phyloP scores from a whole-genome alignment of 2,888 invertebrate species.

The Cheilosia vulpina region DNA sequence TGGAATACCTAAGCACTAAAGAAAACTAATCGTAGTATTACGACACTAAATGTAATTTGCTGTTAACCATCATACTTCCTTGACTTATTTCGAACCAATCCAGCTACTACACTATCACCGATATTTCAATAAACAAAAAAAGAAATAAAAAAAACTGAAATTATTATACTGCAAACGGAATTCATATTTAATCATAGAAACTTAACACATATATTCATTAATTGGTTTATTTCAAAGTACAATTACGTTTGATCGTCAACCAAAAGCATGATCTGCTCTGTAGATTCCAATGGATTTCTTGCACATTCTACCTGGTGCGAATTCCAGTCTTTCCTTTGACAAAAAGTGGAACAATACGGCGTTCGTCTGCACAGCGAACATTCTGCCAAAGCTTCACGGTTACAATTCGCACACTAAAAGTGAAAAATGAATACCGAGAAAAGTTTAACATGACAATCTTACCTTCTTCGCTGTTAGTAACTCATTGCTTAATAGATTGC shows the following conservation, averaged over 20 bases:
- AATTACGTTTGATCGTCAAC: slow-evolving; percentile 88
- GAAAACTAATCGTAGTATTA: too few relatives aligned
- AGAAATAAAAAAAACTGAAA: too few relatives aligned
- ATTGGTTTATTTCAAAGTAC: background rate
- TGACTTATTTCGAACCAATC: too few relatives aligned
- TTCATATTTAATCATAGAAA: too few relatives aligned
- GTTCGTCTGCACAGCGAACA: slow-evolving; percentile 94
- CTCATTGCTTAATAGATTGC: slow-evolving; percentile 83
- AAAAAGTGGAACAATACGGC: slow-evolving; percentile 95
- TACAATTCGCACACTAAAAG: slow-evolving; percentile 93
- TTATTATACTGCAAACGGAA: too few relatives aligned
- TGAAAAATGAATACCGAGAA: slow-evolving; percentile 24
- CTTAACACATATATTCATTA: too few relatives aligned
- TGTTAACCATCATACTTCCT: too few relatives aligned
- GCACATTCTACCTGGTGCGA: slow-evolving; percentile 94
- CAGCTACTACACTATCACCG: too few relatives aligned
- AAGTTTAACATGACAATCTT: slow-evolving; percentile 49
- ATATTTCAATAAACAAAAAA: too few relatives aligned
- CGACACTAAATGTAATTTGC: too few relatives aligned
- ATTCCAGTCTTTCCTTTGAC: slow-evolving; percentile 95
- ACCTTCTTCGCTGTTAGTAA: slow-evolving; percentile 91
- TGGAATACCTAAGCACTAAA: too few relatives aligned
- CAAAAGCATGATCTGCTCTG: slow-evolving; percentile 93
- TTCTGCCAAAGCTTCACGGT: slow-evolving; percentile 93
- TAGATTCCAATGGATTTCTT: slow-evolving; percentile 88